phyloP scores from a whole-genome alignment of 2,797 vertebrate species.

The Sebastes goodei region DNA sequence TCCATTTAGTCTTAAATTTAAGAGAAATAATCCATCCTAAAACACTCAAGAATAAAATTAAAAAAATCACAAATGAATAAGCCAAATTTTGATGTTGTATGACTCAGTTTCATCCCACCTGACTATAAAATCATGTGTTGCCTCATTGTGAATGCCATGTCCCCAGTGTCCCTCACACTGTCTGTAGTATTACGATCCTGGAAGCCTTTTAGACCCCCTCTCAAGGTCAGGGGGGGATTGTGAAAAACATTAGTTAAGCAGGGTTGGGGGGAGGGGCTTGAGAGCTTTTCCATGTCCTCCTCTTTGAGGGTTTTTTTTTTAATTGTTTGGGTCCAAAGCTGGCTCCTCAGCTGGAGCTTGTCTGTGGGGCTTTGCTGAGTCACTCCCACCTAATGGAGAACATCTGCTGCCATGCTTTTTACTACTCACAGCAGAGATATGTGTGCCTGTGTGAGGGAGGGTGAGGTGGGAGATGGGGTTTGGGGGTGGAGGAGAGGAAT shows the following conservation, averaged over 20 bases:
- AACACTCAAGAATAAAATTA: not conserved
- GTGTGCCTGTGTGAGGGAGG: not conserved
- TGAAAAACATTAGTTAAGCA: constrained; percentile 18
- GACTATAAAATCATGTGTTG: constrained; percentile 9
- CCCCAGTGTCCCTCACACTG: not conserved
- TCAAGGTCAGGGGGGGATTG: constrained; percentile 24
- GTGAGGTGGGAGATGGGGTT: too few species aligned
- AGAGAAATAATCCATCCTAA: too few species aligned
- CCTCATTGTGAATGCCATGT: not conserved
- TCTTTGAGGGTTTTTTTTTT: constrained; percentile 13
- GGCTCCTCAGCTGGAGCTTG: constrained; percentile 58
- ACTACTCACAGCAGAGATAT: constrained; percentile 34
- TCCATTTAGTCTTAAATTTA: too few species aligned
- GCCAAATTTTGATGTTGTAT: not conserved
- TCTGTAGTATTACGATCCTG: constrained; percentile 17
- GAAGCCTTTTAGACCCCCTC: constrained; percentile 29
- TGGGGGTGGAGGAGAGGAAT: not conserved
- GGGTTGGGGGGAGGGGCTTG: not conserved
- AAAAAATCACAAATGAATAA: not conserved
- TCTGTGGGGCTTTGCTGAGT: constrained; percentile 69
- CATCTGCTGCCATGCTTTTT: constrained; percentile 68
- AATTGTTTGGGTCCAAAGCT: constrained; percentile 50
- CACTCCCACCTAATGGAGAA: constrained; percentile 69
- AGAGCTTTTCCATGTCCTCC: constrained; percentile 39
- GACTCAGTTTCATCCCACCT: constrained; percentile 1